Evolutionary conservation across 2,888 invertebrate species (phyloP).

Genomic region (Brenthis daphne): DNA sequence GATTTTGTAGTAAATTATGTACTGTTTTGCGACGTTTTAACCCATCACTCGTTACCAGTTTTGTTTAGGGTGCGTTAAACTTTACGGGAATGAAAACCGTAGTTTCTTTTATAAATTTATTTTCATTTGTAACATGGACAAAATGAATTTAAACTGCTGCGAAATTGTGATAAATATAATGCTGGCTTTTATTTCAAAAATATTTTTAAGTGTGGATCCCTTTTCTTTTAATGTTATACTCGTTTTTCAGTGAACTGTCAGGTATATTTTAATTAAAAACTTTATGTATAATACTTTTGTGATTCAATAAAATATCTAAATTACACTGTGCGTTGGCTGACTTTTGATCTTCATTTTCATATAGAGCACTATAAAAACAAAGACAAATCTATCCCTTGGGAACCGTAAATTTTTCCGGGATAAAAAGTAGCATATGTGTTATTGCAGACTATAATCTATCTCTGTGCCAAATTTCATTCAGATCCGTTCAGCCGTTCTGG

Average conservation of each 20-base stretch:
- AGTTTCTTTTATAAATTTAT: slow-evolving; percentile 33
- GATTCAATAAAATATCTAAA: no score
- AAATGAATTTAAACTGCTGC: slow-evolving; percentile 23
- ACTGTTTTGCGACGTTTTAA: slow-evolving; percentile 50
- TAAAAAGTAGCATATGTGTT: no score
- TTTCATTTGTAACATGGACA: slow-evolving; percentile 29
- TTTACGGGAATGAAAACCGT: slow-evolving; percentile 42
- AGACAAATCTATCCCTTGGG: no score
- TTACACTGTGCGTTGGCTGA: no score
- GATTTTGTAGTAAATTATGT: slow-evolving; percentile 47
- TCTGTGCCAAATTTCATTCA: no score
- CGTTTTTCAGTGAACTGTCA: background rate
- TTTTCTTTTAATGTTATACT: slow-evolving; percentile 4
- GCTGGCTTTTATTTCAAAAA: slow-evolving; percentile 5
- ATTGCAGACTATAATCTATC: no score
- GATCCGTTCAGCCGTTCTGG: no score
- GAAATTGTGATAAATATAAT: slow-evolving; percentile 13
- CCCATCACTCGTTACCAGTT: slow-evolving; percentile 55
- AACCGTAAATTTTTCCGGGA: no score
- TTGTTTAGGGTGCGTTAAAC: slow-evolving; percentile 54
- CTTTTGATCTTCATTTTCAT: no score
- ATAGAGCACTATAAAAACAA: no score
- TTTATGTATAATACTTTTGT: background rate
- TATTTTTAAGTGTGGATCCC: background rate
- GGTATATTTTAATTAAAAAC: background rate